Conservation (phyloP, 2,888 invertebrate genomes). For the Apantesis nais region DNA sequence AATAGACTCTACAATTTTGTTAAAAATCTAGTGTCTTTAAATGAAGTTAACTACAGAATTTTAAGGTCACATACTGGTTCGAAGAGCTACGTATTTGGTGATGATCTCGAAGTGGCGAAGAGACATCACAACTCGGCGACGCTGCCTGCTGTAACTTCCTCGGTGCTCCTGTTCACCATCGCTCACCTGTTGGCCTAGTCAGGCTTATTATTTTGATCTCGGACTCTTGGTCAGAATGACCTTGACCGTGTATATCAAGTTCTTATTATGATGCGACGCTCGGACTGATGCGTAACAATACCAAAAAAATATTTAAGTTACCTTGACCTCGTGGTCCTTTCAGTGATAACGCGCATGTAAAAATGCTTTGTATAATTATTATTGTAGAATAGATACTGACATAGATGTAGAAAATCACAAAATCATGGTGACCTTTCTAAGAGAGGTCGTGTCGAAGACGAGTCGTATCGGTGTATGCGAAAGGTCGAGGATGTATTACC, state of each 20-base stretch:
- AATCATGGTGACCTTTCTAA: constrained; percentile 60
- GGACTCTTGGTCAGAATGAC: constrained; percentile 39
- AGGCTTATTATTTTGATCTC: constrained; percentile 40
- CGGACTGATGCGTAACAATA: constrained; percentile 77
- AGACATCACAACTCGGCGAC: constrained; percentile 59
- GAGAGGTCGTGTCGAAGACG: constrained; percentile 69
- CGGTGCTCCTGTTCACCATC: constrained; percentile 65
- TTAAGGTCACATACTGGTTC: constrained; percentile 86
- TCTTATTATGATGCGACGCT: constrained; percentile 61
- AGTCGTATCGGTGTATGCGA: constrained; percentile 59
- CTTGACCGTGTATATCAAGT: constrained; percentile 61
- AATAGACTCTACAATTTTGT: constrained; percentile 89
- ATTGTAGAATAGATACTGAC: constrained; percentile 42
- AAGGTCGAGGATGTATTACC: constrained; percentile 79
- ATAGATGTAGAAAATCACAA: constrained; percentile 40
- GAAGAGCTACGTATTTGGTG: constrained; percentile 87
- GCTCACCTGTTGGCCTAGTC: constrained; percentile 76
- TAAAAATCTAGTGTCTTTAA: constrained; percentile 84
- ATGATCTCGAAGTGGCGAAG: constrained; percentile 55
- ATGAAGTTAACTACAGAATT: constrained; percentile 88
- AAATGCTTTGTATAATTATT: constrained; percentile 72
- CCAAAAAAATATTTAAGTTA: constrained; percentile 82
- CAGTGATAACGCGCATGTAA: constrained; percentile 81
- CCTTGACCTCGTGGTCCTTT: constrained; percentile 75
- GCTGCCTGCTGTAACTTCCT: constrained; percentile 61